These are phyloP conservation scores for Hypselothyrea guttata DNA, from an alignment of 2,888 invertebrate species.

Conservation along the genomic window DNA sequence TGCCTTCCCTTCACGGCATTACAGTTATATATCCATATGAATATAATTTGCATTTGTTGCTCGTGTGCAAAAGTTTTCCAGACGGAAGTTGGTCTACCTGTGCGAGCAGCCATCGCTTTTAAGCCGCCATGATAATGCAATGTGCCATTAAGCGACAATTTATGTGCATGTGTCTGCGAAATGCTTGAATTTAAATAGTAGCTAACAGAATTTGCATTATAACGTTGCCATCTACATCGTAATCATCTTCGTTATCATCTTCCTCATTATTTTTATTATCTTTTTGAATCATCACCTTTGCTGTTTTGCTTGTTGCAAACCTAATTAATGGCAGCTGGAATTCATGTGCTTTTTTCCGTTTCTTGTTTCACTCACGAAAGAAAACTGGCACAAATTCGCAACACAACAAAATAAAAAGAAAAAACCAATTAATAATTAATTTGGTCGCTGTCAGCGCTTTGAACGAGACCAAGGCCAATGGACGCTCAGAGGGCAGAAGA, in stretches of 20 bases:
- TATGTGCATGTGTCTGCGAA: background rate
- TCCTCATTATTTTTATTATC: too few species aligned
- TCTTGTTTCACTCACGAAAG: constrained; percentile 2
- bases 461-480: constrained; percentile 4
- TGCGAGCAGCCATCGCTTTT: too few species aligned
- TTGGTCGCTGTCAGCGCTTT: constrained; percentile 40
- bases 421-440: constrained; percentile 63
- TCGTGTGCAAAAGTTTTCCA: too few species aligned
- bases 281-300: background rate
- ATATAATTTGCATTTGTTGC: too few species aligned
- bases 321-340: constrained; percentile 40
- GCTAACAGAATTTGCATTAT: too few species aligned
- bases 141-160: too few species aligned
- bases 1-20: too few species aligned
- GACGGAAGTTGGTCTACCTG: too few species aligned
- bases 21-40: too few species aligned
- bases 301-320: constrained; percentile 5
- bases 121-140: too few species aligned
- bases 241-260: too few species aligned
- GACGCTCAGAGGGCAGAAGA: background rate
- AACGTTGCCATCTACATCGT: background rate
- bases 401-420: background rate
- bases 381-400: constrained; percentile 5
- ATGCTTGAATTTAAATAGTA: background rate
- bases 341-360: constrained; percentile 7